phyloP scores from a whole-genome alignment of 92 coral and sea anemone genomes.

The Actinostola sp. region DNA sequence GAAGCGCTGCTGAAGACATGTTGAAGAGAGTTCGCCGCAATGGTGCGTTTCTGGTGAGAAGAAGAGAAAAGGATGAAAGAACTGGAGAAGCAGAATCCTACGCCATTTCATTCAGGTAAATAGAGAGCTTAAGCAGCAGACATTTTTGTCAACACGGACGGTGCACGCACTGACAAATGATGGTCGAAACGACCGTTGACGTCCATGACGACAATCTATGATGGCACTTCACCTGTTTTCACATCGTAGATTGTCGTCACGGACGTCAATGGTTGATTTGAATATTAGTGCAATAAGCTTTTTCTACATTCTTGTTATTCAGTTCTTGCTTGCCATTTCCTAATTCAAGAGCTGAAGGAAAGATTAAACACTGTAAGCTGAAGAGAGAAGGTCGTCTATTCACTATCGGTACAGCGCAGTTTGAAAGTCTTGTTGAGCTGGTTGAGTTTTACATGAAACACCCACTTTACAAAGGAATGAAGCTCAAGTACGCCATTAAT shows the following conservation, averaged over 20 bases:
- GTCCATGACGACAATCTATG: no score
- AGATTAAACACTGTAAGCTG: slow-evolving; percentile 95
- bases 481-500: slow-evolving; percentile 88
- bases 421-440: slow-evolving; percentile 95
- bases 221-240: no score
- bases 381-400: slow-evolving; percentile 92
- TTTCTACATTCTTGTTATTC: neutral
- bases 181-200: no score
- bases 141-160: neutral
- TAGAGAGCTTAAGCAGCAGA: neutral
- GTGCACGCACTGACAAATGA: no score
- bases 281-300: no score
- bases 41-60: slow-evolving; percentile 91
- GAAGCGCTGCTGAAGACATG: slow-evolving; percentile 96
- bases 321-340: neutral
- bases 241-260: no score
- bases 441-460: slow-evolving; percentile 94
- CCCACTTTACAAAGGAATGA: slow-evolving; percentile 97
- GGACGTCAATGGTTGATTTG: no score
- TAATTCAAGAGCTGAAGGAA: slow-evolving; percentile 88
- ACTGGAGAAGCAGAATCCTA: slow-evolving; percentile 75
- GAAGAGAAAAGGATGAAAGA: slow-evolving; percentile 78
- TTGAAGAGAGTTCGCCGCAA: slow-evolving; percentile 86
- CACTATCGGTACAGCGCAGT: slow-evolving; percentile 98
- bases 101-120: slow-evolving; percentile 96